phyloP scores from a whole-genome alignment of 1,140 invertebrate species.

The Radopholus similis region DNA sequence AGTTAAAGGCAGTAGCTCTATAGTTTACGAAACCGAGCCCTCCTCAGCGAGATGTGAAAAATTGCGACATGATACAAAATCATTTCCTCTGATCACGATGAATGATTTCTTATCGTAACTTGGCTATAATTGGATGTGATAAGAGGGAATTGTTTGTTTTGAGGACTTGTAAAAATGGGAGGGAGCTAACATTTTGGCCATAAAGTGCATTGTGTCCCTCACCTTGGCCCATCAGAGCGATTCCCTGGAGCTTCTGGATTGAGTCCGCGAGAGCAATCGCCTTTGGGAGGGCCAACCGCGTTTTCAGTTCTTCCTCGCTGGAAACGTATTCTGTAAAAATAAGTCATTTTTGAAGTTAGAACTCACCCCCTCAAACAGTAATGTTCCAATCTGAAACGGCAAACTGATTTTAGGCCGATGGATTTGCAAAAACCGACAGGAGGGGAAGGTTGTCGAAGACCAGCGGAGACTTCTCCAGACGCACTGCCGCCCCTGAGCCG shows the following conservation, averaged over 20 bases:
- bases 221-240: slow-evolving; percentile 83
- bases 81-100: too few relatives aligned
- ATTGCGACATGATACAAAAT: too few relatives aligned
- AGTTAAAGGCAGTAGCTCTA: too few relatives aligned
- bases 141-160: too few relatives aligned
- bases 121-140: too few relatives aligned
- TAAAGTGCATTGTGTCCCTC: slow-evolving; percentile 20
- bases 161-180: too few relatives aligned
- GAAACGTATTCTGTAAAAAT: background rate
- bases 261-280: slow-evolving; percentile 73
- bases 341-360: background rate
- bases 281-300: slow-evolving; percentile 77
- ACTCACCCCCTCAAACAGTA: slow-evolving; percentile 83
- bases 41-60: too few relatives aligned
- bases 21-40: too few relatives aligned
- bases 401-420: slow-evolving; percentile 66
- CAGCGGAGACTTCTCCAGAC: slow-evolving; percentile 77
- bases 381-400: slow-evolving; percentile 81
- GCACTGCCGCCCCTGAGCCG: slow-evolving; percentile 72
- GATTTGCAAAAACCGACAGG: background rate
- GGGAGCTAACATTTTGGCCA: too few relatives aligned
- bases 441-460: background rate
- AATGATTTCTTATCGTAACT: too few relatives aligned
- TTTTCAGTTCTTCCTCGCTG: slow-evolving; percentile 83
- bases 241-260: slow-evolving; percentile 79